Base-by-base conservation (phyloP, 2,888 invertebrate species). In the Spodoptera littoralis region DNA sequence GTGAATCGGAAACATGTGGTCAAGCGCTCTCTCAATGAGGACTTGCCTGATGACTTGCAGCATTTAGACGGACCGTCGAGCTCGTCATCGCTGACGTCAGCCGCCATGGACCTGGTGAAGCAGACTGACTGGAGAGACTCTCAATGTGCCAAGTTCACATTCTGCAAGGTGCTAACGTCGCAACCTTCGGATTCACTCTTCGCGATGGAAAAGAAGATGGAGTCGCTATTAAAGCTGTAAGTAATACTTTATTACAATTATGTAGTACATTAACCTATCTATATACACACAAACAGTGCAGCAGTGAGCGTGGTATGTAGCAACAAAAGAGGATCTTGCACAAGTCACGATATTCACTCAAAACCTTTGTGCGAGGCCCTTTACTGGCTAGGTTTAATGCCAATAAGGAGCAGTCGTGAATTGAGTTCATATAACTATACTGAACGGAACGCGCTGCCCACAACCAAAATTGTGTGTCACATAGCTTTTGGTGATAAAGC, bases 151-250 rank as follows among this genome's bases (percentile, higher is more conserved):
- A 97, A 97, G 85, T 96, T 95, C 80, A 95, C 97, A 73, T 97
- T 97, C 90, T 97, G 97, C 88, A 96, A 97, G 81, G 96, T 96
- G 48, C 96, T 97, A 95, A 92, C 96, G 46, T 95, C 96, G 63
- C 97, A 97, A 79, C 93, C 96, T 55, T 95, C 96, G 1, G 97
- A 97, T 84, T 96, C 97, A 36, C 91, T 96, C 67, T 95, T 96
- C 73, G 93, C 96, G 48, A 97, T 97, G 97, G 97, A 97, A 91
- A 97, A 97, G 92, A 97, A 97, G 87, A 97, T 97, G 96, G 96
- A 96, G 81, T 95, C 96, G 53, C 94, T 97, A 81, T 90, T 97
- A 59, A 95, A 96, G 86, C 95, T 96, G 97, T 97, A 92, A 97
- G 97, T 96, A 89, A 13, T 11, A 18, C 12, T 69, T 70, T 58